Evolutionary conservation across 2,797 vertebrate genomes (phyloP), one percentile per base, ranked within the genome.

Genomic region (Simalia tracyae): DNA sequence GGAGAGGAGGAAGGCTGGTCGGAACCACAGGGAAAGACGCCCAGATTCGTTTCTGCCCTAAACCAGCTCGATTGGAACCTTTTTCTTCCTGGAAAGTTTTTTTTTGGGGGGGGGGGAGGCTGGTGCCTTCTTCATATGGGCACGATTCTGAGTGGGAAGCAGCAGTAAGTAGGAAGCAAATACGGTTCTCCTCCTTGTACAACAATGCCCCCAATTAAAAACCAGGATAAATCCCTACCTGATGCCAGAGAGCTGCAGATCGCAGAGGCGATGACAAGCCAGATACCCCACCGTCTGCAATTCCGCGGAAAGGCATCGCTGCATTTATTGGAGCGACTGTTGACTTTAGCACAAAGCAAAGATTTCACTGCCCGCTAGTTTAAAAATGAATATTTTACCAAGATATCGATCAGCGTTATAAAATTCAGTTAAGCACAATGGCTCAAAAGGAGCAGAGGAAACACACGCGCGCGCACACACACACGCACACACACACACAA

Each of bases 261-360:
- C 97, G 42, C 96, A 96, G 96, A 97, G 96, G 96, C 95, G 95
- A 92, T 95, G 97, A 96, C 95, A 97, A 97, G 96, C 97, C 97
- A n/a, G 96, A 31, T 96, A 92, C 96, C 97, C 96, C 96, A 96
- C 97, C 98, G 91, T 97, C 98, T 98, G 98, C 98, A 97, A 96
- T 94, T 94, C 97, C 98, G 96, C 59, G 96, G 97, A 9, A 19
- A 97, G 96, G 97, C 98, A 98, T 98, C 98, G 97, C 98, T 91
- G 98, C 98, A 98, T 99, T 99, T 99, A 99, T 99, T 98, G 98
- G 98, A 99, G 98, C 98, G 97, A 98, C 98, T 99, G 99, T 99
- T 99, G 99, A 99, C 99, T 99, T 99, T 99, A 99, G 98, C 98
- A 98, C 99, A 99, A 99, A 99, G 99, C 99, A 99, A 99, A 99